These are phyloP conservation scores for Fistularia tabacaria DNA, from an alignment of 2,797 vertebrate genomes.

Conservation along the genomic window DNA sequence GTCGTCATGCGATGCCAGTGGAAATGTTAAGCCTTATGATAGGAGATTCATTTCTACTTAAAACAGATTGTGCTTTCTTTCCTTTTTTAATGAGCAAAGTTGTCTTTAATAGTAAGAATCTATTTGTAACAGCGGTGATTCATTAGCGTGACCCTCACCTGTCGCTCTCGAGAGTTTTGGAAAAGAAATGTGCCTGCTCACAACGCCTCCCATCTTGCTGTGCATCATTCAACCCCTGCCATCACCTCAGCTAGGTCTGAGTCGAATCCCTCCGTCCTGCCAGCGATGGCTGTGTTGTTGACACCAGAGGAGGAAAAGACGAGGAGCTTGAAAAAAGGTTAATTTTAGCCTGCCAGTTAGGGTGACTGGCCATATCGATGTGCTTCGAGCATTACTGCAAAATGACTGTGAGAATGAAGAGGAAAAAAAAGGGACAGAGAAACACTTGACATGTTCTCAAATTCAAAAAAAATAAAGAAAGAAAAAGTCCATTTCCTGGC, in stretches of 20 bases:
- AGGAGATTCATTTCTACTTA: too few species aligned
- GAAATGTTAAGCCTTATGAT: too few species aligned
- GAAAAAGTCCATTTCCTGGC: constrained; percentile 11
- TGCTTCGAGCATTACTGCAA: constrained; percentile 18
- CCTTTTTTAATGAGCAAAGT: too few species aligned
- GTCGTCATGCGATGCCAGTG: too few species aligned
- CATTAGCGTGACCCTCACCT: neutral
- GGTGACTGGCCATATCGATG: constrained; percentile 47
- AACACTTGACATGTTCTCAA: constrained; percentile 9
- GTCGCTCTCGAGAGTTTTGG: neutral
- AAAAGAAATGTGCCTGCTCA: neutral
- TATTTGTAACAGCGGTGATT: too few species aligned
- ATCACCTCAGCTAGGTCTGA: constrained; percentile 19
- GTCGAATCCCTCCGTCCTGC: constrained; percentile 35
- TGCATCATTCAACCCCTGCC: neutral
- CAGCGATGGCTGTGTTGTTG: constrained; percentile 50
- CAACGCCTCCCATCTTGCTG: too few species aligned
- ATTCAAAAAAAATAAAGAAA: too few species aligned
- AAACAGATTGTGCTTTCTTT: too few species aligned
- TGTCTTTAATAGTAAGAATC: too few species aligned
- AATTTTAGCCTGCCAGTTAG: constrained; percentile 53
- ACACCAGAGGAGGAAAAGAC: constrained; percentile 55
- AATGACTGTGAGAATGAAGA: constrained; percentile 6
- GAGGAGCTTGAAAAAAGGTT: constrained; percentile 61
- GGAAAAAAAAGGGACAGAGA: neutral